Evolutionary conservation across 2,113 vertebrate genomes (phyloP).

Genomic region (Xerus inauris): DNA sequence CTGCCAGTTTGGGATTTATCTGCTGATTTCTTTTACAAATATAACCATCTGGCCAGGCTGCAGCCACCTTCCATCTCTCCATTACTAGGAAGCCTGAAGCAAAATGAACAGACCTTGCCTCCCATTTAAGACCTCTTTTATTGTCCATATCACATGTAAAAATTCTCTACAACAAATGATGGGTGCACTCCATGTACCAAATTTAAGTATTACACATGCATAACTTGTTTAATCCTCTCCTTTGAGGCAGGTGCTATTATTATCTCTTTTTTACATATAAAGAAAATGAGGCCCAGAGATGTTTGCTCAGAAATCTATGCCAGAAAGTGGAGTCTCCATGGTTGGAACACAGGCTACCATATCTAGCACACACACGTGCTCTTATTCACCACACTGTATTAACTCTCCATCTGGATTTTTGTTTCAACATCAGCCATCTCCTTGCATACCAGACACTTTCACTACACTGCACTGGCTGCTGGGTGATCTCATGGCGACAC

Average conservation of each 20-base stretch:
- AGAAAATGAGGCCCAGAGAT: neutral
- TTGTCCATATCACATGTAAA: neutral
- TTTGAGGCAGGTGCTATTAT: neutral
- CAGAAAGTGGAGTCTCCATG: neutral
- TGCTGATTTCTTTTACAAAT: neutral
- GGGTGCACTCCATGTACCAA: no score
- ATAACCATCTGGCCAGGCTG: neutral
- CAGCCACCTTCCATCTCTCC: neutral
- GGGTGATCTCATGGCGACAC: rapidly evolving
- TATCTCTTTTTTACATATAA: neutral
- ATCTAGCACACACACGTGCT: neutral
- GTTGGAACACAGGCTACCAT: neutral
- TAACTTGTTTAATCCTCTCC: neutral
- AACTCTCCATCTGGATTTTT: neutral
- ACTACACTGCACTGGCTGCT: neutral
- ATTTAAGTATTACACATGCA: neutral
- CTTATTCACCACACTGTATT: neutral
- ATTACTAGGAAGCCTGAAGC: neutral
- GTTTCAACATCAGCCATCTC: neutral
- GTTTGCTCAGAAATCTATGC: neutral
- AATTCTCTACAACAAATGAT: neutral
- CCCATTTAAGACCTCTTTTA: neutral
- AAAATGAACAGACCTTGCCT: neutral
- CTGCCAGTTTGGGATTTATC: neutral
- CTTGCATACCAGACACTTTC: neutral